Evolutionary conservation across 2,113 vertebrate species (phyloP).

Genomic region (Phalacrocorax brasilianus): DNA sequence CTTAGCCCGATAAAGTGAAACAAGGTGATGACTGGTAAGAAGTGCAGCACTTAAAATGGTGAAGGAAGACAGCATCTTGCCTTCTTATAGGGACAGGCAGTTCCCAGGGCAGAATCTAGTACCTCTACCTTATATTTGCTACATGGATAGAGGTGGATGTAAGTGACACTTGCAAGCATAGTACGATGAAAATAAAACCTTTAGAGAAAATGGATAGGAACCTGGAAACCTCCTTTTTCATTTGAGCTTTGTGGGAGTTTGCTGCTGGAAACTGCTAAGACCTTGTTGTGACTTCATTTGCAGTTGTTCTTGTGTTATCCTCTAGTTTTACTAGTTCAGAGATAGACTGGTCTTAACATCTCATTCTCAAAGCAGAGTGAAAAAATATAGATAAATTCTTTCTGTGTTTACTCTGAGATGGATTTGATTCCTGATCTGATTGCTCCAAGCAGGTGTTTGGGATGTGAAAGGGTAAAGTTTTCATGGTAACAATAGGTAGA

Average conservation of each 20-base stretch:
- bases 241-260: not conserved
- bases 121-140: not conserved
- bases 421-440: not conserved
- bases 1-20: not conserved
- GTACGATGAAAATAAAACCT: not conserved
- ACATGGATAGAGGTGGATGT: accelerated
- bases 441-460: not conserved
- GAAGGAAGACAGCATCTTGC: not conserved
- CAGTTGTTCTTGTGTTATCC: not conserved
- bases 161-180: not conserved
- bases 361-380: not conserved
- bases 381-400: not conserved
- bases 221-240: not conserved
- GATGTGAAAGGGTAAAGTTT: not conserved
- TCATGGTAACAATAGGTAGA: accelerated
- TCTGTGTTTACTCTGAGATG: not conserved
- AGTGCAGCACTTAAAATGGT: not conserved
- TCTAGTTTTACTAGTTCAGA: not conserved
- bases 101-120: accelerated
- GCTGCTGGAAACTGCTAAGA: not conserved
- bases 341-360: not conserved
- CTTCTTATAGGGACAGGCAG: accelerated
- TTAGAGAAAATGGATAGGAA: not conserved
- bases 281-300: not conserved
- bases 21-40: not conserved